These are phyloP conservation scores for Gnathonemus longibarbis DNA, from an alignment of 2,113 vertebrate genomes.

Conservation along the genomic window DNA sequence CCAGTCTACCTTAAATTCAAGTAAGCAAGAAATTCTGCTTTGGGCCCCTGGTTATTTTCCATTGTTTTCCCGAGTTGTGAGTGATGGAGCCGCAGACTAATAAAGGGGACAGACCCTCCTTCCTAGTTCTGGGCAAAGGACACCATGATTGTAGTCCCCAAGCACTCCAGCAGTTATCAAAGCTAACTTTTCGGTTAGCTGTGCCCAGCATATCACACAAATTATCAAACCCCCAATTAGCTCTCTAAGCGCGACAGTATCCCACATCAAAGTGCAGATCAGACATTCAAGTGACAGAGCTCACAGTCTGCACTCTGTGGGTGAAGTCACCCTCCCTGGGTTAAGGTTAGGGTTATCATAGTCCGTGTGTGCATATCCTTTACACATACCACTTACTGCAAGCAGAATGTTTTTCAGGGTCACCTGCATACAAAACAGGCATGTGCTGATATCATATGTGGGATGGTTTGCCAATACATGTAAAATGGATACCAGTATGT, in stretches of 20 bases:
- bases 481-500: background rate
- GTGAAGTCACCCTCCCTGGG: background rate
- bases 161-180: background rate
- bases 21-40: background rate
- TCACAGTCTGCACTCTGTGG: background rate
- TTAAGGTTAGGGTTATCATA: background rate
- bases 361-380: background rate
- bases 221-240: background rate
- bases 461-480: constrained; percentile 27
- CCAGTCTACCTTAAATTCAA: background rate
- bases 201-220: background rate
- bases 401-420: background rate
- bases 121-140: background rate
- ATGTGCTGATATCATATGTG: background rate
- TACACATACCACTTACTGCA: background rate
- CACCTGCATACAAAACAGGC: background rate
- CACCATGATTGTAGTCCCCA: background rate
- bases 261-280: background rate
- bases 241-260: background rate
- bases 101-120: background rate
- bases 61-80: background rate
- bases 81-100: background rate
- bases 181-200: background rate
- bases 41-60: background rate
- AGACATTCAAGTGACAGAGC: background rate